These are phyloP conservation scores for Drosophila subsilvestris DNA, from an alignment of 2,888 invertebrate genomes.

Conservation along the genomic window DNA sequence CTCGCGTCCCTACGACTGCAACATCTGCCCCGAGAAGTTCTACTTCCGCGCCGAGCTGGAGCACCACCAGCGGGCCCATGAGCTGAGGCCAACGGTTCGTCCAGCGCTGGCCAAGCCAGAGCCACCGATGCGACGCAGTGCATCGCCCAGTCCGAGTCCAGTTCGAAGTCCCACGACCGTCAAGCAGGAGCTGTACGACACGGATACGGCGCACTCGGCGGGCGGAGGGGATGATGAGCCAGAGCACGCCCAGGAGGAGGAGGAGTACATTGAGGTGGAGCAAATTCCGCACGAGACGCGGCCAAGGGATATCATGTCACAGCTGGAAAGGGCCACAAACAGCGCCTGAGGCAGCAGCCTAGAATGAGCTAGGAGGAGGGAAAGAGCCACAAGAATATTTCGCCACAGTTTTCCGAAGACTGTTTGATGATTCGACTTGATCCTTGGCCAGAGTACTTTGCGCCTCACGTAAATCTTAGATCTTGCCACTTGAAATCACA, in stretches of 20 bases:
- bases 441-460: background rate
- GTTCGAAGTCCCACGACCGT: constrained; percentile 47
- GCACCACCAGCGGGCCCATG: constrained; percentile 90
- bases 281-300: constrained; percentile 76
- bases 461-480: background rate
- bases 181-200: constrained; percentile 66
- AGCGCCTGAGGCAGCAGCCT: constrained; percentile 54
- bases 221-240: constrained; percentile 29
- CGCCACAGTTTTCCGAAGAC: constrained; percentile 31
- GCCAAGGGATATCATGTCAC: constrained; percentile 37
- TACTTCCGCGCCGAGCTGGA: constrained; percentile 96
- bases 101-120: constrained; percentile 22
- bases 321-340: constrained; percentile 68
- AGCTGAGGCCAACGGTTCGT: constrained; percentile 70
- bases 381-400: background rate
- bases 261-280: constrained; percentile 84
- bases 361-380: background rate
- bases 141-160: constrained; percentile 31
- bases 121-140: constrained; percentile 5
- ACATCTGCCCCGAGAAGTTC: constrained; percentile 92
- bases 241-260: constrained; percentile 77
- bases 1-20: constrained; percentile 93
- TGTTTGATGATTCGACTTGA: constrained; percentile 15
- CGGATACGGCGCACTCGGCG: constrained; percentile 54
- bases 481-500: constrained; percentile 34